Evolutionary conservation across 2,888 invertebrate species (phyloP), one percentile per base, ranked within the genome.

Genomic region (Clistopyga incitator): DNA sequence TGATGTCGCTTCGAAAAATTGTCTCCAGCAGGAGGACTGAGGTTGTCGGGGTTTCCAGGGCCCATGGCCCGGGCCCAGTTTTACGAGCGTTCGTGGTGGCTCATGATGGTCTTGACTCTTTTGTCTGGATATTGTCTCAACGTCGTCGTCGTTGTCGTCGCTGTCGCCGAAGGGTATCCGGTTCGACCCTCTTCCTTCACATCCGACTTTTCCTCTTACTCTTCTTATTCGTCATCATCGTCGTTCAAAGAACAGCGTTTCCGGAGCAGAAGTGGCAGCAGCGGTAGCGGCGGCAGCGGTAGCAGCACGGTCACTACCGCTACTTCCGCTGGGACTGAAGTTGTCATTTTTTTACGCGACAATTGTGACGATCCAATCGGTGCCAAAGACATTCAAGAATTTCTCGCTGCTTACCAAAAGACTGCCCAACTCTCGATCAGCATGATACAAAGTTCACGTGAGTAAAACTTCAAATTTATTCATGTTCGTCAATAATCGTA

Each of bases 41-140:
- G 29, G 72, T 79, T 71, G 84, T 76, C 79, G 81, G 72, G 84
- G 81, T 84, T 81, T 78, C 76, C 54, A 81, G 90, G 90, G 92
- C 89, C 92, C 90, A 93, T 92, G 92, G 93, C 92, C 93, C 93
- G 93, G 93, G 93, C 93, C 91, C 93, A 89, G 90, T 89, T 89
- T 82, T 89, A 88, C 87, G 90, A 90, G 90, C 87, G 89, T 88
- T 89, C 92, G 91, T 90, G 92, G 91, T 92, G 91, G 91, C 89
- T 90, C 89, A 87, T 92, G 87, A 88, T 90, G 88, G 88, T 89
- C 88, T 87, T 90, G 79, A 81, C 72, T 68, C 79, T 84, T 54
- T 71, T 81, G 29, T 88, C 88, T 87, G 89, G 87, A 86, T 89
- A 87, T 87, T 88, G 86, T 64, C 84, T 88, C 20, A 79, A 79